Evolutionary conservation across 1,140 invertebrate genomes (phyloP), one percentile per base, ranked within the genome.

Genomic region (Temnothorax nylanderi): DNA sequence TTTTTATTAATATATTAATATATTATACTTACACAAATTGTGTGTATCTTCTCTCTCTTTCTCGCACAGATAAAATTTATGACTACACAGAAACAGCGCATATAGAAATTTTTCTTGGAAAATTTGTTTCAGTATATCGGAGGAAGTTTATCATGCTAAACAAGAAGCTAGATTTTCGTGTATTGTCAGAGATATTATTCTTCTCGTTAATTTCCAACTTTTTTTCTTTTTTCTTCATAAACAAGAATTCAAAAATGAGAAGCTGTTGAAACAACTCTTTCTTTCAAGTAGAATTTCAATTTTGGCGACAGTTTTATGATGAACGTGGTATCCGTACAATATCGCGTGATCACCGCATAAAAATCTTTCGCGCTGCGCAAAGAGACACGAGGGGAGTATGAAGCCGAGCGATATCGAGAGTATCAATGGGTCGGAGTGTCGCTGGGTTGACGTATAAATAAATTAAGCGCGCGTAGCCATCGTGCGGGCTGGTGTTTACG

Each of bases 341-440:
- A 76, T 77, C 34, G 34, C 21, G 60, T 44, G 47, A 85, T 77
- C 21, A 49, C 32, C 56, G 16, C 7, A 75, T 84, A 84, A 84
- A 84, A 75, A 62, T 74, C n/a, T n/a, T 77, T 51, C 2, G 18
- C 7, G 32, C 1, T 13, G 77, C 62, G 34, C 54, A 85, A 54
- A 16, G 16, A 62, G 44, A 69, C 21, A 21, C 10, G 44, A 72
- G 51, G 34, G 26, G 74, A 60, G n/a, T 56, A 49, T 60, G 32
- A 32, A 32, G 8, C 49, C 7, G 37, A 60, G 44, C 32, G 74
- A 47, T 85, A 65, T 85, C 44, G 34, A 56, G 32, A 76, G 62
- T 89, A 89, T 87, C 88, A 84, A 89, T 84, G 76, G 18, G 16
- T 7, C 51, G 54, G 54, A 87, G 74, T 21, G 67, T 62, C 8